Percentiles rank a stretch among this genome's conserved stretches.
Conservation (phyloP, 1,140 invertebrate genomes). For the Yoshiicerus persimilis region DNA sequence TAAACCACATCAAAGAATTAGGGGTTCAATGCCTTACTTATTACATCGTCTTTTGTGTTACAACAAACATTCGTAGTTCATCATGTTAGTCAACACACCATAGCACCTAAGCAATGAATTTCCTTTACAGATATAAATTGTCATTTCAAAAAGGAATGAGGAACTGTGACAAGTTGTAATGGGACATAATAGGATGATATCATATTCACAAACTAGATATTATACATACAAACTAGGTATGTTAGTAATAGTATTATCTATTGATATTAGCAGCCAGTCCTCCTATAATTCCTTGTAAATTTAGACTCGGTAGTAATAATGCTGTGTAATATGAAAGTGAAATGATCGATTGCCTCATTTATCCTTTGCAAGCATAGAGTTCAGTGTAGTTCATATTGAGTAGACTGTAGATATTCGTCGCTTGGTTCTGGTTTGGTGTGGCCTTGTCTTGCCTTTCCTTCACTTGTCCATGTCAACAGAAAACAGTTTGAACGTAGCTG, state of each 20-base stretch:
- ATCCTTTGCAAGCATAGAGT: background rate
- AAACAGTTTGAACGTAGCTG: background rate
- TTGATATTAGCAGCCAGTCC: too few relatives aligned
- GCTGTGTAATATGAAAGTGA: background rate
- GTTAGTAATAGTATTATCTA: too few relatives aligned
- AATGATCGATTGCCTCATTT: constrained; percentile 13
- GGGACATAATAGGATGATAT: background rate
- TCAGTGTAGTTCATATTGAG: background rate
- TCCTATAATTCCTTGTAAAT: background rate
- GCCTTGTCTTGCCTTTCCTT: background rate
- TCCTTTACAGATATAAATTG: background rate
- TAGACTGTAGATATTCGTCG: background rate
- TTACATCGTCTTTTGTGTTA: background rate
- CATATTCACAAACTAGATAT: background rate
- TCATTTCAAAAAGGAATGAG: background rate
- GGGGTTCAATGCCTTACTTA: background rate
- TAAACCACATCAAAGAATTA: background rate
- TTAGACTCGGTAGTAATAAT: background rate
- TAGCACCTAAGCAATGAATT: background rate
- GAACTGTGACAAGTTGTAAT: background rate
- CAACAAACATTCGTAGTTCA: background rate
- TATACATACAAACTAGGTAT: background rate
- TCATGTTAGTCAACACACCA: background rate
- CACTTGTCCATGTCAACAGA: background rate
- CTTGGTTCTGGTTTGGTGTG: background rate